Base-by-base conservation (phyloP, 2,797 vertebrate genomes). In the Eurystomus glaucurus region DNA sequence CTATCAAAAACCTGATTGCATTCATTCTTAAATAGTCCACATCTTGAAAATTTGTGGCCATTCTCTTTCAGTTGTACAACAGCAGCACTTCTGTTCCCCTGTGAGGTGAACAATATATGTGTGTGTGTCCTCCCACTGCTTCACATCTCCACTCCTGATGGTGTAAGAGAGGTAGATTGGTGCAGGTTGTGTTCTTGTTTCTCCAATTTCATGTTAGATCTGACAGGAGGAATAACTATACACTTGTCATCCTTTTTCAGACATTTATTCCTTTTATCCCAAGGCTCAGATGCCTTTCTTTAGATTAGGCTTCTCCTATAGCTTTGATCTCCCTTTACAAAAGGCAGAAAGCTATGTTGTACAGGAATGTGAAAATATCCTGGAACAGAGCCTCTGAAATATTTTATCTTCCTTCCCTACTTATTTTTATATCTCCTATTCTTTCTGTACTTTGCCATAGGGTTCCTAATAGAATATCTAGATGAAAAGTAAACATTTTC, bases 261-360 rank as follows among this genome's bases (percentile, higher is more conserved):
- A 75, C 60, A 14, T 31, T 46, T 82, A 22, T 9, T 93, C 51
- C 57, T 94, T 97, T 97, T 93, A 88, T 94, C 81, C 37, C 65
- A 61, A 83, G 66, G 55, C 79, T 58, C 88, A 88, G 84, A 87
- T 60, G 22, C 66, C 84, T 97, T 92, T 71, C 23, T 6, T 76
- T 97, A 85, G 60, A 82, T 92, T 87, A 81, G 61, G 23, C 52
- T 91, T 97, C 95, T 89, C 60, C 89, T 57, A 57, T 81, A 77
- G 58, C 96, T 98, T 97, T 98, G 94, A 98, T 98, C 96, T 97
- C 83, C 90, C 95, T 91, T 84, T 95, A 88, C 88, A 96, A 92
- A 96, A 94, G 71, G 85, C 95, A 97, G 85, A 92, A 89, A 92
- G 74, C 90, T 87, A 79, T 11, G 29, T 65, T 76, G n/a, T 41